Evolutionary conservation across 1,140 invertebrate species (phyloP).

Genomic region (Drosophila asahinai): DNA sequence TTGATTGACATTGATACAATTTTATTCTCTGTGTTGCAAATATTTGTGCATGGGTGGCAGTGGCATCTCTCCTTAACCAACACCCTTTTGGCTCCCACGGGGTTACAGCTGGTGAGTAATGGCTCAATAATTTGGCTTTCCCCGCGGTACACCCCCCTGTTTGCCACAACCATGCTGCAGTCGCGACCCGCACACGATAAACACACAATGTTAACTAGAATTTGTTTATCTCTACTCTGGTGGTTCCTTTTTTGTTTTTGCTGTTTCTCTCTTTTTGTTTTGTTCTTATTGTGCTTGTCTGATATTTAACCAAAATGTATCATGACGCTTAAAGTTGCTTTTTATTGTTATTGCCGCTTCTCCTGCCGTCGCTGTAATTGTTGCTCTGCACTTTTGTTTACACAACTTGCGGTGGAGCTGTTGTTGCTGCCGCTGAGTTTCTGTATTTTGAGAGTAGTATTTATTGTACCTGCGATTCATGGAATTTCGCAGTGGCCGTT

Average conservation of each 20-base stretch:
- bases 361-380: conserved; percentile 34
- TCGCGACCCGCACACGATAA: conserved; percentile 53
- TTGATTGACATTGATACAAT: conserved; percentile 4
- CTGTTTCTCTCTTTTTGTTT: conserved; percentile 18
- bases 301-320: conserved; percentile 81
- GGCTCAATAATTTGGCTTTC: conserved; percentile 77
- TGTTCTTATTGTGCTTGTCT: conserved; percentile 51
- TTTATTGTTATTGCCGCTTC: conserved; percentile 46
- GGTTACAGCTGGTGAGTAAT: conserved; percentile 71
- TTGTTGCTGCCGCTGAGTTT: conserved; percentile 26
- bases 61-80: conserved; percentile 3
- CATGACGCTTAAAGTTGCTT: conserved; percentile 72
- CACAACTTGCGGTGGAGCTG: conserved; percentile 62
- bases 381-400: conserved; percentile 72
- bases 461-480: conserved; percentile 78
- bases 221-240: conserved; percentile 75
- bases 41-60: conserved; percentile 30
- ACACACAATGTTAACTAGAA: conserved; percentile 79
- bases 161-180: conserved; percentile 18
- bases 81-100: conserved; percentile 7
- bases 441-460: conserved; percentile 64
- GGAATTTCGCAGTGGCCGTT: conserved; percentile 57
- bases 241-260: conserved; percentile 36
- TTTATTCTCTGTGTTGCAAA: conserved; percentile 39
- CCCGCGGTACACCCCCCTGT: neutral